Percentiles rank a stretch among this genome's conserved stretches.
Evolutionary conservation across 1,140 invertebrate genomes (phyloP).

Genomic region (Diachasma alloeum): DNA sequence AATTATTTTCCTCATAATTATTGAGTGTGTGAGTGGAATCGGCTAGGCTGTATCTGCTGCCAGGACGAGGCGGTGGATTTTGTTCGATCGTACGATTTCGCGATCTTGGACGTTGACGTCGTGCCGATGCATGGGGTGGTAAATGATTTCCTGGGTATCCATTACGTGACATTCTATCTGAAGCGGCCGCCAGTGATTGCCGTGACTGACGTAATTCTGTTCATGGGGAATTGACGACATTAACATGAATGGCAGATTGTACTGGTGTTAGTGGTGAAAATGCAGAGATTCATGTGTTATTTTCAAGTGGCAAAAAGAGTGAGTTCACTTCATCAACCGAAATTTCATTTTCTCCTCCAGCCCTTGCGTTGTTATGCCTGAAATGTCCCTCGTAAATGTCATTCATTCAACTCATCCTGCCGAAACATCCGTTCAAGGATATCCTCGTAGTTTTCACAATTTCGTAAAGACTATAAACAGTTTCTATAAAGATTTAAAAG

Average conservation of each 20-base stretch:
- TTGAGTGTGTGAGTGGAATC: constrained; percentile 82
- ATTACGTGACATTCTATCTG: constrained; percentile 78
- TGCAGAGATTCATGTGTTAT: too few species aligned
- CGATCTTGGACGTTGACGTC: constrained; percentile 72
- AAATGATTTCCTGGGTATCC: constrained; percentile 67
- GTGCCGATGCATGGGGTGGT: constrained; percentile 69
- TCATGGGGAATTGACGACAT: constrained; percentile 19
- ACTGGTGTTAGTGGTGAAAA: not conserved
- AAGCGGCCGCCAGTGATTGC: constrained; percentile 80
- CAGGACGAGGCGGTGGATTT: constrained; percentile 66
- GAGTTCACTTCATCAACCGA: too few species aligned
- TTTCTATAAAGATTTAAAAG: too few species aligned
- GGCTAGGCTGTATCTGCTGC: constrained; percentile 74
- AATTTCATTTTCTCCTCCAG: too few species aligned
- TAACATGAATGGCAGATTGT: not conserved
- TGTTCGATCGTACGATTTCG: constrained; percentile 58
- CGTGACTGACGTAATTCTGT: constrained; percentile 82
- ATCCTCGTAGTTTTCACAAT: too few species aligned
- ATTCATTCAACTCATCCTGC: too few species aligned
- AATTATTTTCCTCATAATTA: constrained; percentile 89
- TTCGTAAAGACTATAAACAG: too few species aligned
- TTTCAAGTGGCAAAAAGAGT: too few species aligned
- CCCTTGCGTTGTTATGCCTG: too few species aligned
- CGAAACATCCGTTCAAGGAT: too few species aligned
- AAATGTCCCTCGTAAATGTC: too few species aligned